Conservation (phyloP, 2,888 invertebrate species). For the Epistrophe eligans region DNA sequence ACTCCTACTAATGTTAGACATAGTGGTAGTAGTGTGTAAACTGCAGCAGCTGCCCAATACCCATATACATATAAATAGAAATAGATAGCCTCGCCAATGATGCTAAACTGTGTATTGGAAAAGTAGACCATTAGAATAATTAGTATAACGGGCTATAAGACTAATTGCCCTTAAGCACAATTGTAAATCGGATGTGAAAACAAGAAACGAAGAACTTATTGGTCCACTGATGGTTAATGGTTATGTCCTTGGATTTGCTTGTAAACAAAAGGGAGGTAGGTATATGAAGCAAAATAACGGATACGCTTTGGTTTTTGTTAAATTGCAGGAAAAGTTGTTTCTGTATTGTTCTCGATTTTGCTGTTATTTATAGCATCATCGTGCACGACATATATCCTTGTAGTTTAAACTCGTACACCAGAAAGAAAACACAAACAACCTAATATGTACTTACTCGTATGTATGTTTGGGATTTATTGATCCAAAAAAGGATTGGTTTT, state of each 20-base stretch:
- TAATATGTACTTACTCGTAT: background rate
- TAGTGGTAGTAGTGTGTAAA: background rate
- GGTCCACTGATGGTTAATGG: background rate
- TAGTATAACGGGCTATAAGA: slow-evolving; percentile 4
- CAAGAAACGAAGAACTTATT: slow-evolving; percentile 7
- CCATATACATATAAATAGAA: too few species aligned
- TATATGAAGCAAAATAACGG: slow-evolving; percentile 6
- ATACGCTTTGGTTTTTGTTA: slow-evolving; percentile 6
- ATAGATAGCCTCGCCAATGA: background rate
- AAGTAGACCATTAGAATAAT: slow-evolving; percentile 12
- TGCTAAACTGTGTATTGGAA: slow-evolving; percentile 10
- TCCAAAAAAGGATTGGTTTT: slow-evolving; percentile 16
- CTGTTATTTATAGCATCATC: background rate
- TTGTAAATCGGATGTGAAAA: slow-evolving; percentile 13
- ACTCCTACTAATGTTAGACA: background rate
- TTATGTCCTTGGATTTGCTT: background rate
- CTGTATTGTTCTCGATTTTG: slow-evolving; percentile 4
- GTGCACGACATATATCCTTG: slow-evolving; percentile 2
- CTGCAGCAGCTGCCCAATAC: background rate
- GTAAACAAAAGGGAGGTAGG: too few species aligned
- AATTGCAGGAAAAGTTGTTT: slow-evolving; percentile 17
- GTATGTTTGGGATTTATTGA: slow-evolving; percentile 16
- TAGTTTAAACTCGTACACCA: background rate
- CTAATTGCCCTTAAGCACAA: slow-evolving; percentile 17
- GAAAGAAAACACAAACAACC: slow-evolving; percentile 10